Evolutionary conservation across 2,888 invertebrate species (phyloP), one percentile per base, ranked within the genome.

Genomic region (Deladenus siricidicola): DNA sequence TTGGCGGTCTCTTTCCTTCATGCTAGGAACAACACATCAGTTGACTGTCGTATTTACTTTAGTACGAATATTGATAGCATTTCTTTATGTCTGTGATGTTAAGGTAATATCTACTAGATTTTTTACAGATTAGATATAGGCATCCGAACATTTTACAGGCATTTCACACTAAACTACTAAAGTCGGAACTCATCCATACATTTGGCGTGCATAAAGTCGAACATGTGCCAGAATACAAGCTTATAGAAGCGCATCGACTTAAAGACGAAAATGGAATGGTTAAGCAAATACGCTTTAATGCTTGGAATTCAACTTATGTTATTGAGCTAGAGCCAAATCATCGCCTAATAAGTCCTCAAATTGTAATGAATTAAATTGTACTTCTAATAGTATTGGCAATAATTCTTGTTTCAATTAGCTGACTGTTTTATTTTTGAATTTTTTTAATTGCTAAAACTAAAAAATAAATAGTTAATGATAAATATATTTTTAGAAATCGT

Each of bases 301-400:
- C 75, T 1, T 77, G 70, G 70, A 71, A 77, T 57, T 60, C 67
- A 21, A 70, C 73, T 6, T 77, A 70, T 54, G 64, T 71, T 26
- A 60, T 77, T 44, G 60, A 74, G 34, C 58, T 77, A 1, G 54
- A 62, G 30, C 69, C 68, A 24, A 77, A 75, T 55, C 47, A 63
- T 23, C 58, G 66, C 34, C 66, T 77, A 28, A 64, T 77, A 49
- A 74, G 74, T 48, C 75, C 72, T 14, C 56, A 70, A 48, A 28
- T 69, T 55, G 70, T 62, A 34, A 52, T 3, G 1, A 8, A 24
- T 4, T 21, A 29, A 4, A 4, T 49, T 45, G 24, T 1, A 45
- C 4, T 45, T 45, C 47, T 24, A 45, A 45, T 17, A 45, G 10
- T 14, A n/a, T 42, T n/a, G 42, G n/a, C 42, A 10, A 42, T 42